These are phyloP conservation scores for Acronicta alni DNA, from an alignment of 2,888 invertebrate species.

Conservation along the genomic window DNA sequence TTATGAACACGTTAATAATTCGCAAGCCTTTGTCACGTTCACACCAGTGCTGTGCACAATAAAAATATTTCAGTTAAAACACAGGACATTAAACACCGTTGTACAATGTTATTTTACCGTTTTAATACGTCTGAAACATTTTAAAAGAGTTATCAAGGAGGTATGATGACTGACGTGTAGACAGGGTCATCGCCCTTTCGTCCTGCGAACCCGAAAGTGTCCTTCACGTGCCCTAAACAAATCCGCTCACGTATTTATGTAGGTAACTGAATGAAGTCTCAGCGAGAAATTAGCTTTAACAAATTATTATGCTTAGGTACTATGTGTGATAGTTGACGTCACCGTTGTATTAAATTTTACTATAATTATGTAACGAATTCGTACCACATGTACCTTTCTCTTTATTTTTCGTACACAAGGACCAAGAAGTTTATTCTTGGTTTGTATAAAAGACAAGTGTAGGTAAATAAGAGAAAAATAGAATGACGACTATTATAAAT, in stretches of 20 bases:
- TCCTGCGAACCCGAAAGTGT: slow-evolving; percentile 57
- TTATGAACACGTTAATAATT: background rate
- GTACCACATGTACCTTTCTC: no score
- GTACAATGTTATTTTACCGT: slow-evolving; percentile 15
- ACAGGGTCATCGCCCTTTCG: slow-evolving; percentile 61
- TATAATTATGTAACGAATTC: slow-evolving; percentile 1
- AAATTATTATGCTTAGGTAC: slow-evolving; percentile 32
- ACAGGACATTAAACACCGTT: slow-evolving; percentile 18
- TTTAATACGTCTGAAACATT: slow-evolving; percentile 28
- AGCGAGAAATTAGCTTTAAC: slow-evolving; percentile 44
- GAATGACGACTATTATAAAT: no score
- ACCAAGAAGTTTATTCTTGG: slow-evolving; percentile 10
- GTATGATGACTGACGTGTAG: slow-evolving; percentile 45
- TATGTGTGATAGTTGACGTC: slow-evolving; percentile 28
- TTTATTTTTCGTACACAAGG: slow-evolving; percentile 5
- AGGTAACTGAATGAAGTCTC: slow-evolving; percentile 50
- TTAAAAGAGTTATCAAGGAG: slow-evolving; percentile 35
- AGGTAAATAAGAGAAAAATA: no score
- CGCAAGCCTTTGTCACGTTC: background rate
- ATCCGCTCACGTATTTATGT: slow-evolving; percentile 52
- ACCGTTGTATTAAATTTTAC: slow-evolving; percentile 22
- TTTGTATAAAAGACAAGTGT: no score
- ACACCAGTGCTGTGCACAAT: background rate
- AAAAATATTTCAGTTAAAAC: slow-evolving; percentile 10
- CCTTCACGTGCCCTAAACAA: slow-evolving; percentile 63